Conservation (phyloP, 2,797 vertebrate genomes). For the Premnoplex brunnescens region DNA sequence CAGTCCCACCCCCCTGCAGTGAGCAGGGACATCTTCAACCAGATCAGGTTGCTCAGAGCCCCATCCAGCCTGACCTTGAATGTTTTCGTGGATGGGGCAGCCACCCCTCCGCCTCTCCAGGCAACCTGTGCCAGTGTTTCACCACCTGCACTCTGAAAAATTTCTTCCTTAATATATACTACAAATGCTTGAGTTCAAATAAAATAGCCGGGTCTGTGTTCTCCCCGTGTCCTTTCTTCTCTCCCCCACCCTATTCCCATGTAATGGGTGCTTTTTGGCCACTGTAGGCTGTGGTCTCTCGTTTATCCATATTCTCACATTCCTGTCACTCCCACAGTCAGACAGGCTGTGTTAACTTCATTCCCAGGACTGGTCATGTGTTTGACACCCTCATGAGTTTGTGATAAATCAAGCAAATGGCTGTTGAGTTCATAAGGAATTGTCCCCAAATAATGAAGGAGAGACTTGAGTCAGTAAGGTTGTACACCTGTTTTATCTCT, state of each 20-base stretch:
- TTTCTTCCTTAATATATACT: neutral
- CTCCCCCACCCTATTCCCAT: neutral
- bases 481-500: neutral
- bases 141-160: neutral
- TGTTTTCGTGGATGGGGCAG: neutral
- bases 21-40: neutral
- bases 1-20: neutral
- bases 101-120: neutral
- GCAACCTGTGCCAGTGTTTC: neutral
- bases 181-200: neutral
- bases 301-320: neutral
- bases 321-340: neutral
- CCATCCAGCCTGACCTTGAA: rapidly evolving
- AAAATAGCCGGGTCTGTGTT: neutral
- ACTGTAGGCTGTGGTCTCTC: neutral
- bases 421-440: neutral
- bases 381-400: neutral
- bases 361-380: neutral
- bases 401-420: neutral
- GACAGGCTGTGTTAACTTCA: neutral
- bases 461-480: neutral
- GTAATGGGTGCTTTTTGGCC: neutral
- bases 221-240: neutral
- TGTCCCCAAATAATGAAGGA: neutral
- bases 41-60: neutral